phyloP scores from a whole-genome alignment of 2,888 invertebrate species.

The Drosophila falleni region DNA sequence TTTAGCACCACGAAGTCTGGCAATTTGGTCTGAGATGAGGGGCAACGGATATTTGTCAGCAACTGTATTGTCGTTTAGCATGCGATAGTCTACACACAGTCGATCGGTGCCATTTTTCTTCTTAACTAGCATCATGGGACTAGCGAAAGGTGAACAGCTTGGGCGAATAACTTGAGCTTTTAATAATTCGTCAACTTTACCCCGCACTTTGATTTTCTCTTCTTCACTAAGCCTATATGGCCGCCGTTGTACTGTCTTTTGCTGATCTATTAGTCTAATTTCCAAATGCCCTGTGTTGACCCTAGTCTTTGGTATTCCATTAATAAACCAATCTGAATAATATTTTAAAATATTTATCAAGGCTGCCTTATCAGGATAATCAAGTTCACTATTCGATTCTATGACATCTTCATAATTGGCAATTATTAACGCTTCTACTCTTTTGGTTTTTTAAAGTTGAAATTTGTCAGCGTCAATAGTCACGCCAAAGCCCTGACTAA shows the following conservation, averaged over 20 bases:
- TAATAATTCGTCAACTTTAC: slow-evolving; percentile 15
- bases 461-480: no score
- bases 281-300: no score
- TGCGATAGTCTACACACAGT: not conserved
- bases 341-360: not conserved
- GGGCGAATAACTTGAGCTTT: slow-evolving; percentile 9
- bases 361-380: not conserved
- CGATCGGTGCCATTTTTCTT: slow-evolving; percentile 6
- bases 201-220: slow-evolving; percentile 12
- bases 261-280: slow-evolving; percentile 1
- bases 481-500: no score
- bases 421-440: slow-evolving; percentile 1
- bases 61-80: no score
- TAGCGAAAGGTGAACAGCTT: slow-evolving; percentile 6
- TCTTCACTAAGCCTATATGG: slow-evolving; percentile 21
- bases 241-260: slow-evolving; percentile 16
- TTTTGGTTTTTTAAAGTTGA: not conserved
- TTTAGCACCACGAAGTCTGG: no score
- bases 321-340: not conserved
- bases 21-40: no score
- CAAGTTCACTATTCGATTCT: not conserved
- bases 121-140: slow-evolving; percentile 7
- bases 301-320: slow-evolving; percentile 6
- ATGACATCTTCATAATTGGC: not conserved
- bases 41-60: no score